A percentile compares a stretch with the other conserved stretches of the same genome.
Evolutionary conservation across 2,888 invertebrate genomes (phyloP).

Genomic region (Polydrusus pterygomalis): DNA sequence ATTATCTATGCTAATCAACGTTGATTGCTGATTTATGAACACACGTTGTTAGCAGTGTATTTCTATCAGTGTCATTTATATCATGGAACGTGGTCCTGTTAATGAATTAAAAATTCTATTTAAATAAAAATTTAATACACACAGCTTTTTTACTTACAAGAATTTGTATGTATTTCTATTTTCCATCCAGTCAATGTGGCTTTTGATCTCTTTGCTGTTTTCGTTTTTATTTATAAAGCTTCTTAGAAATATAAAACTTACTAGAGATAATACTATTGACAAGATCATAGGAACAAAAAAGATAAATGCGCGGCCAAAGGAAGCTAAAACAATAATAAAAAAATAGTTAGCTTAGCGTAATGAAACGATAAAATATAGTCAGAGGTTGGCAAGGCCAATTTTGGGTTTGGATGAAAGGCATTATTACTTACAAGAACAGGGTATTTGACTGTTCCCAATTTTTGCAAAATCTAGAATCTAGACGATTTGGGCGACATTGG

Average conservation of each 20-base stretch:
- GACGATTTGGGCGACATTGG: no score
- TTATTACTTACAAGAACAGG: no score
- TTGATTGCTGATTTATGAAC: no score
- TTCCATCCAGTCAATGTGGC: slow-evolving; percentile 58
- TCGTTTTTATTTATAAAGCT: slow-evolving; percentile 46
- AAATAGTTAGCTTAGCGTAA: background rate
- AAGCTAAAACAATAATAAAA: slow-evolving; percentile 53
- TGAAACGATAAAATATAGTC: no score
- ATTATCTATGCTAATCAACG: background rate
- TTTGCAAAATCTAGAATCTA: no score
- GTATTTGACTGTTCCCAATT: no score
- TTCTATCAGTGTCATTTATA: background rate
- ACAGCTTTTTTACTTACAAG: slow-evolving; percentile 61
- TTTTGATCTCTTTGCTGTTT: slow-evolving; percentile 46
- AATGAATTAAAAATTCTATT: no score
- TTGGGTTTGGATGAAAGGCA: no score
- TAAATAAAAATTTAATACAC: background rate
- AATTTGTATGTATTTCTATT: slow-evolving; percentile 58
- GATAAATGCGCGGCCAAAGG: slow-evolving; percentile 47
- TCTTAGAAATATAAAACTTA: slow-evolving; percentile 45
- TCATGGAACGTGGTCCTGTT: no score
- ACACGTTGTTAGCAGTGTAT: no score
- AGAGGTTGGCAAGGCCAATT: no score
- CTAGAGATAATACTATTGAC: slow-evolving; percentile 56
- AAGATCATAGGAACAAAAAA: slow-evolving; percentile 61